Evolutionary conservation across 2,888 invertebrate species (phyloP).

Genomic region (Odontocolon sp.): DNA sequence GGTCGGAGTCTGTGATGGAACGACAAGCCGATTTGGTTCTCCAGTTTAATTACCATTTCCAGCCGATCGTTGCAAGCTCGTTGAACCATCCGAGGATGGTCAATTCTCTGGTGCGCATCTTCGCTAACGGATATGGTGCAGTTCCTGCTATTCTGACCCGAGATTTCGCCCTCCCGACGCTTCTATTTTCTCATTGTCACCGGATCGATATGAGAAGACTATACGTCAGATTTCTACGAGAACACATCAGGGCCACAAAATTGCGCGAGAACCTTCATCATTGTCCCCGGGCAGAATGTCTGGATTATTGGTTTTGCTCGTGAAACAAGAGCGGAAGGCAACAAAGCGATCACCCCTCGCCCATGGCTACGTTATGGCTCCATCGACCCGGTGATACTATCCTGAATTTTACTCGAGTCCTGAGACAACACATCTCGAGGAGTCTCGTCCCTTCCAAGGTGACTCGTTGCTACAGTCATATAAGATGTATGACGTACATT

Average conservation of each 20-base stretch:
- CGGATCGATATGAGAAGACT: conserved; percentile 39
- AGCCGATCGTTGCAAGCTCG: conserved; percentile 26
- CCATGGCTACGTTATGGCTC: conserved; percentile 48
- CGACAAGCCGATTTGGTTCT: conserved; percentile 54
- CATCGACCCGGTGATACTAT: conserved; percentile 13
- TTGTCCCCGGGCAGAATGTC: conserved; percentile 39
- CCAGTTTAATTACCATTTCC: conserved; percentile 57
- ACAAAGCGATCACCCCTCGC: conserved; percentile 35
- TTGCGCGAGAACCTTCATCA: conserved; percentile 48
- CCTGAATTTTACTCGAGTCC: neutral
- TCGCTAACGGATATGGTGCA: conserved; percentile 23
- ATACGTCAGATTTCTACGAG: conserved; percentile 17
- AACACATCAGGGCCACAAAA: conserved; percentile 34
- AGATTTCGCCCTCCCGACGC: conserved; percentile 17
- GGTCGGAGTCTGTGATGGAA: conserved; percentile 8
- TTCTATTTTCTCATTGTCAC: neutral
- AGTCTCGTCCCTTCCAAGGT: too few species aligned
- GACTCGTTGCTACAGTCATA: too few species aligned
- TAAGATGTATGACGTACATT: too few species aligned
- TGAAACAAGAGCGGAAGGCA: conserved; percentile 50
- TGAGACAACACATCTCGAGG: too few species aligned
- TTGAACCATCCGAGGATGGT: conserved; percentile 16
- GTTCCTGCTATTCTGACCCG: conserved; percentile 16
- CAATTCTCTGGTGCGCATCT: conserved; percentile 28
- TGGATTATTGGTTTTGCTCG: conserved; percentile 54